Evolutionary conservation across 2,797 vertebrate species (phyloP), one percentile per base, ranked within the genome.

Genomic region (Cryptoblepharus egeriae): DNA sequence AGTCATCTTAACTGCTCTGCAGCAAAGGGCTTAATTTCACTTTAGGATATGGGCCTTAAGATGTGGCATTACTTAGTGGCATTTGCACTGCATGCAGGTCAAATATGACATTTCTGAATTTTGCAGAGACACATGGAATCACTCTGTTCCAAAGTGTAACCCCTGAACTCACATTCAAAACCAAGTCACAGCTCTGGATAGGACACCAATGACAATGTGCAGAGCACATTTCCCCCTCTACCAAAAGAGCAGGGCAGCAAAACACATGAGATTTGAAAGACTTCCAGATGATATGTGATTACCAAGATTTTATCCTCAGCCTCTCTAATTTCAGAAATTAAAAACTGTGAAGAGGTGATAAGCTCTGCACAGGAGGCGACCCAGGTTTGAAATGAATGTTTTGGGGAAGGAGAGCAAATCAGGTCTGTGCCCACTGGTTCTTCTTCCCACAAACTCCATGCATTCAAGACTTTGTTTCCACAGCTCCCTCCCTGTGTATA

Each of bases 81-180:
- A 72, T 82, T 79, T 30, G 12, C 86, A 83, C 63, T 3, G 18
- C n/a, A 65, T 0, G 65, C n/a, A 74, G 45, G 32, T 52, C 24
- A 52, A 70, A 67, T 28, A 5, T 2, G 0, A 1, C 1, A 0
- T 13, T 68, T 24, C 16, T 5, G 0, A 67, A 74, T 78, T 74
- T 78, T 0, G 0, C 32, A 61, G 72, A 30, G 73, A 32, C 0
- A 0, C 64, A 57, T n/a, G 5, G 49, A 20, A 55, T 79, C 39
- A 81, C 39, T 9, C 28, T 20, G 49, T n/a, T 24, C 58, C 69
- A 80, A 60, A 30, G 39, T 68, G 26, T 22, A 42, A 16, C 5
- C n/a, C 15, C 28, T 42, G 55, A 58, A 45, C 16, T 35, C 57
- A 16, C 13, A 16, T 15, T 71, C 52, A 35, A 32, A 32, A 39